Evolutionary conservation across 1,140 invertebrate species (phyloP), one percentile per base, ranked within the genome.

Genomic region (Temnothorax curvispinosus): DNA sequence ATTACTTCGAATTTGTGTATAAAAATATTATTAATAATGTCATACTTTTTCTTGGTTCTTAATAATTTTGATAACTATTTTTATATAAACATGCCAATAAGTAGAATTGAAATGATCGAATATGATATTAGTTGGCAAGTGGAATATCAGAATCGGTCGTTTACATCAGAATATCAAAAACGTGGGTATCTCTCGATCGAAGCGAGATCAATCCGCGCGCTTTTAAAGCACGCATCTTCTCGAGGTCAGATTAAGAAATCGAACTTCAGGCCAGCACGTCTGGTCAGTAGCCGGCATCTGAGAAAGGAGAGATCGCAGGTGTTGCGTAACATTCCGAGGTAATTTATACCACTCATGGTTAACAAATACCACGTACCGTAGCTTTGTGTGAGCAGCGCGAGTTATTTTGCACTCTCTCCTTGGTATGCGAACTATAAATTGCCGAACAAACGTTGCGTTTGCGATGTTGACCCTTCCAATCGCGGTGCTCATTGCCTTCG

Each of bases 231-330:
- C 72, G 86, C 74, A 67, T 77, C 35, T 64, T 85, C 74, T 82
- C 75, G 76, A 88, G 77, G 88, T 72, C 75, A 41, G 35, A 41
- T 56, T 69, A 88, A 86, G 82, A 87, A 90, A 91, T 78, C 67
- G 72, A 90, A 86, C 72, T 88, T 89, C 86, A 71, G 85, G 62
- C 65, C 41, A 47, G 21, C n/a, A 67, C 3, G 32, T 77, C 58
- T 58, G 58, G 62, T 47, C 32, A 27, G 50, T 76, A 44, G 56
- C 32, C 38, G 62, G 56, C 15, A 13, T 75, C 69, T 90, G 88
- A 91, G 91, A 93, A 93, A 94, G 90, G 90, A 93, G 92, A 94
- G 92, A 94, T 93, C 91, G 91, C 88, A 88, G 56, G 81, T 91
- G 62, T 94, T 94, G 91, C 90, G 90, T 84, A 94, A 94, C 75